These are phyloP conservation scores for Drosophila nigromelanica DNA, from an alignment of 1,140 invertebrate species.

Conservation along the genomic window DNA sequence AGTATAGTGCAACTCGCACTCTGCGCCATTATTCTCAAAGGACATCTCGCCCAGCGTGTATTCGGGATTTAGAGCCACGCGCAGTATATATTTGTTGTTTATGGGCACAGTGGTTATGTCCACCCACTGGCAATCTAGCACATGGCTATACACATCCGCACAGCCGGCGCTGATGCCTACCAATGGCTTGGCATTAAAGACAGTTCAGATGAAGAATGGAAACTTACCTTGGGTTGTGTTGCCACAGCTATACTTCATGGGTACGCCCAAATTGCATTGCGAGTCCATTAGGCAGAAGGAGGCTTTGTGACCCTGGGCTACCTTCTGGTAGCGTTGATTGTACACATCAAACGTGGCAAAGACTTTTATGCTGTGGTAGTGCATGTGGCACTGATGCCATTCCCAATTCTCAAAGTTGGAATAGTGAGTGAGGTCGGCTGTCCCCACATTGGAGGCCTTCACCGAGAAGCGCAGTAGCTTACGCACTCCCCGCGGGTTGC, in stretches of 20 bases:
- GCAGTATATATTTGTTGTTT: constrained; percentile 91
- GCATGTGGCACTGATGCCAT: constrained; percentile 98
- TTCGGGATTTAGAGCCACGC: constrained; percentile 91
- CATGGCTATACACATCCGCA: constrained; percentile 95
- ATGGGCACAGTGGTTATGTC: constrained; percentile 95
- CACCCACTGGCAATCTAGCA: constrained; percentile 98
- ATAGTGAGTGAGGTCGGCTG: constrained; percentile 94
- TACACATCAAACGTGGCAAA: constrained; percentile 98
- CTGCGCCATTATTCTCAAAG: constrained; percentile 96
- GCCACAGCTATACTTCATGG: constrained; percentile 92
- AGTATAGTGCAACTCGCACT: constrained; percentile 91
- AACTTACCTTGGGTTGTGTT: constrained; percentile 92
- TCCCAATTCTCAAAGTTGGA: constrained; percentile 96
- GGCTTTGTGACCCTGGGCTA: constrained; percentile 98
- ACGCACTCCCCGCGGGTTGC: constrained; percentile 56
- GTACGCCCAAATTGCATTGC: constrained; percentile 90
- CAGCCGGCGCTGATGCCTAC: constrained; percentile 96
- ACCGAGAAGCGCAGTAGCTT: constrained; percentile 85
- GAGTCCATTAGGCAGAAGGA: constrained; percentile 98
- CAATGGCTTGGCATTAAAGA: constrained; percentile 32
- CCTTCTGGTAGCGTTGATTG: constrained; percentile 88
- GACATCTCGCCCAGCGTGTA: constrained; percentile 93
- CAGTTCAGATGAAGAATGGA: neutral
- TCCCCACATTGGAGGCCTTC: constrained; percentile 94
- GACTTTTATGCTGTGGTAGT: constrained; percentile 99